Base-by-base conservation (phyloP, 2,113 vertebrate species). In the Marmota flaviventris region DNA sequence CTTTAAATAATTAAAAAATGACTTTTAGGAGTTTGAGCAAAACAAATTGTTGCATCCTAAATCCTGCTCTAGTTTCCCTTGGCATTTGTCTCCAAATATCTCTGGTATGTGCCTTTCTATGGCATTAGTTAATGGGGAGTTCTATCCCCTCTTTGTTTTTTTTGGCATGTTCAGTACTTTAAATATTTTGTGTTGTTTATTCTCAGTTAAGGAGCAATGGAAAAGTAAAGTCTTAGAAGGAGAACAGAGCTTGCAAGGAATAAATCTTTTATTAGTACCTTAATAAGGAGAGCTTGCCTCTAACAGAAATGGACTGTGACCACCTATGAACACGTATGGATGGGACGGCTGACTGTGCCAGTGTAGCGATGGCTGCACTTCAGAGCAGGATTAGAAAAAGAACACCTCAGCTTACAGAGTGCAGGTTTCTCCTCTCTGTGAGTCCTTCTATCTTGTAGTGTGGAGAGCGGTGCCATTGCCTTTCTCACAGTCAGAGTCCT, bases 61-160 rank as follows among this genome's bases (percentile, higher is more conserved):
- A 97, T 98, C 93, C 95, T 94, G 42, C 42, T 45, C 42, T 45
- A 45, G 42, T 45, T 45, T 45, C 93, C 95, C 95, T 94, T 39
- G 4, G 14, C 90, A 32, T 85, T 98, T 95, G 98, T 98, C 96
- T 91, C 83, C 96, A 58, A 91, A 96, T 97, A 83, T 81, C 56
- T 97, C 88, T 92, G 96, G 95, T 97, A 98, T 97, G 94, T 98
- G 95, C 97, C 96, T 85, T 97, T 97, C 92, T 98, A 97, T 97
- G 96, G 94, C 94, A 97, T 97, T 94, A 97, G 97, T 98, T 94
- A 96, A 5, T 97, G 97, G 97, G 78, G n/a, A 5, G 72, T 90
- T 96, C 95, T 24, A 20, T 84, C 9, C 22, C 17, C 7, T 45
- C 72, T 89, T 93, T 42, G 45, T 4, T 97, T 97, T 97, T 91